Base-by-base conservation (phyloP, 2,888 invertebrate genomes). In the Chrysopilus asiliformis region DNA sequence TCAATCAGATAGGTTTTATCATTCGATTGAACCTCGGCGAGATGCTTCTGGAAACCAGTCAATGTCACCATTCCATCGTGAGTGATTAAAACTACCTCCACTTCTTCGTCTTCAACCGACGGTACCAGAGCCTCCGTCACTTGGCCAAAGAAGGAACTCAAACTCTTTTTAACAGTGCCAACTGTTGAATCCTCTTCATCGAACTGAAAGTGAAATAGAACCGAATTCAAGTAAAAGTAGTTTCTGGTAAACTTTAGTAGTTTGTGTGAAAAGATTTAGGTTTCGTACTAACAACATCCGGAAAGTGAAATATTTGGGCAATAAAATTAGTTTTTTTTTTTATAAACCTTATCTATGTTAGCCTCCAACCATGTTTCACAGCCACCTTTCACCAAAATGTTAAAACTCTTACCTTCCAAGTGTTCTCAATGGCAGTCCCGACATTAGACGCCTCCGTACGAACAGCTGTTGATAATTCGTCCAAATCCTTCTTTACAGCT, bases 401-500 rank as follows among this genome's bases (percentile, higher is more conserved):
- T n/a, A n/a, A n/a, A n/a, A n/a, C n/a, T n/a, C n/a, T n/a, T 18
- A 79, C 79, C 66, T 75, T 76, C 5, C 79, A 63, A 12, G 78
- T 79, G 55, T 76, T 78, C 46, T 76, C 77, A 36, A 80, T 66
- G 27, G 69, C 77, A 41, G 68, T 69, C 20, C 79, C 76, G 2
- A 79, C 77, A 22, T 74, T 70, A 43, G 68, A 73, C 6, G 80
- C 79, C 58, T 81, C 80, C 45, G 70, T 70, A 56, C 76, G 76
- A 4, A 82, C 78, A 7, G 74, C 78, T 34, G 70, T 70, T 10
- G 79, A 76, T 47, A 82, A 74, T 58, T 82, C 82, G 51, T 76
- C 78, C 46, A 82, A 60, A 56, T 82, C 82, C 50, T 77, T 76
- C 55, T 77, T 79, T 44, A 82, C 79, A 67, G 79, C 80, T 40